Evolutionary conservation across 2,797 vertebrate species (phyloP).

Genomic region (Nannoperca australis): DNA sequence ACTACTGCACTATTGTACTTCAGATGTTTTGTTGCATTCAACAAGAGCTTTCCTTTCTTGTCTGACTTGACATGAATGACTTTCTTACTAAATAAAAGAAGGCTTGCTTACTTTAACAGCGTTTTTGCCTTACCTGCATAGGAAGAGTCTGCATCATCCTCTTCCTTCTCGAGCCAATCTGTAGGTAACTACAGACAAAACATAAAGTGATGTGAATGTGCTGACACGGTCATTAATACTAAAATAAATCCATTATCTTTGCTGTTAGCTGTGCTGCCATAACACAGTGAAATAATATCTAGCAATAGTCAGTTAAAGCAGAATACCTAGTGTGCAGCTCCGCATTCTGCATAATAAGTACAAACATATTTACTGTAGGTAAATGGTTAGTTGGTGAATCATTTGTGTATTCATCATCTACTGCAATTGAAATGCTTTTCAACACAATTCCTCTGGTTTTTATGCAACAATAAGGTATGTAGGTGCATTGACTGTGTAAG

Average conservation of each 20-base stretch:
- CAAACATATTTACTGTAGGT: not conserved
- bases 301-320: not conserved
- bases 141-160: slow-evolving; percentile 84
- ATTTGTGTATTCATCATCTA: not conserved
- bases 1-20: not conserved
- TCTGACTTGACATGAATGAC: not conserved
- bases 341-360: not conserved
- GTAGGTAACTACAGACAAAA: slow-evolving; percentile 88
- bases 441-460: not conserved
- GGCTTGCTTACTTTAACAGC: rapidly evolving
- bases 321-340: not conserved
- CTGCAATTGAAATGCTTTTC: not conserved
- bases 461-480: not conserved
- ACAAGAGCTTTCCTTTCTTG: not conserved
- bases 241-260: not conserved
- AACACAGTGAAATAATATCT: not conserved
- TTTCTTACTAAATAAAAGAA: not conserved
- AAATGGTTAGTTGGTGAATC: not conserved
- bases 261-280: not conserved
- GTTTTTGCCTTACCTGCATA: slow-evolving; percentile 82
- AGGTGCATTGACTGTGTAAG: not conserved
- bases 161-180: slow-evolving; percentile 92
- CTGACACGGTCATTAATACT: not conserved
- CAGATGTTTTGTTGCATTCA: not conserved
- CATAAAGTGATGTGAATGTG: not conserved